Evolutionary conservation across 1,140 invertebrate species (phyloP).

Genomic region (Ladona fulva): DNA sequence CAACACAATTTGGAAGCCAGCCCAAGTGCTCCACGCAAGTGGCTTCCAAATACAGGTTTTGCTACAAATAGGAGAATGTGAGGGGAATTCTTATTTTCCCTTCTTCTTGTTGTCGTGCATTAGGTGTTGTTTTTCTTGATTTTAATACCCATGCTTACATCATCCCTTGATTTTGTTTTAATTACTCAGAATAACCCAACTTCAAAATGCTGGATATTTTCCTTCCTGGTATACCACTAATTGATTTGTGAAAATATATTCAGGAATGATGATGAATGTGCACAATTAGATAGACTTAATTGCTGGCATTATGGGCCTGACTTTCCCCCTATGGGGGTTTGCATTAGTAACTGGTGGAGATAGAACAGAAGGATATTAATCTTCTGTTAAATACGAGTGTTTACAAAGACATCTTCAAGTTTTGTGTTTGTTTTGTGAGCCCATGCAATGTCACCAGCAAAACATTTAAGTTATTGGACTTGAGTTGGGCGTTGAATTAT

Average conservation of each 20-base stretch:
- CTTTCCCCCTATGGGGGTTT: slow-evolving; percentile 2
- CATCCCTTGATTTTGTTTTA: neutral
- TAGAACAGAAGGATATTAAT: neutral
- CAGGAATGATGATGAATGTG: neutral
- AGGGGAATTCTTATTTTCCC: neutral
- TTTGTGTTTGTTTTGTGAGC: neutral
- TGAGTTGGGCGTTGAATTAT: neutral
- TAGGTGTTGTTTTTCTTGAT: neutral
- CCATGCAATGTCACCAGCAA: neutral
- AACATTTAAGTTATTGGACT: neutral
- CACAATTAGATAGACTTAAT: neutral
- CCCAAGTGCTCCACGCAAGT: no score
- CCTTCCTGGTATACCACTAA: neutral
- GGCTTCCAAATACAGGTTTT: no score
- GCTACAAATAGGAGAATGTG: neutral
- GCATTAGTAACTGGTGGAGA: neutral
- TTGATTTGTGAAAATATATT: neutral
- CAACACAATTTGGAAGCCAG: no score
- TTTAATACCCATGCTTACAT: neutral
- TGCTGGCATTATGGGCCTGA: neutral
- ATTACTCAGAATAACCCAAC: neutral
- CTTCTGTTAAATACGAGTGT: neutral
- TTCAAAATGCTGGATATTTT: neutral
- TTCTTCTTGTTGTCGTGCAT: neutral
- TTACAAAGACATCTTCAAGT: neutral